Evolutionary conservation across 2,888 invertebrate species (phyloP).

Genomic region (Lasioglossum lativentre): DNA sequence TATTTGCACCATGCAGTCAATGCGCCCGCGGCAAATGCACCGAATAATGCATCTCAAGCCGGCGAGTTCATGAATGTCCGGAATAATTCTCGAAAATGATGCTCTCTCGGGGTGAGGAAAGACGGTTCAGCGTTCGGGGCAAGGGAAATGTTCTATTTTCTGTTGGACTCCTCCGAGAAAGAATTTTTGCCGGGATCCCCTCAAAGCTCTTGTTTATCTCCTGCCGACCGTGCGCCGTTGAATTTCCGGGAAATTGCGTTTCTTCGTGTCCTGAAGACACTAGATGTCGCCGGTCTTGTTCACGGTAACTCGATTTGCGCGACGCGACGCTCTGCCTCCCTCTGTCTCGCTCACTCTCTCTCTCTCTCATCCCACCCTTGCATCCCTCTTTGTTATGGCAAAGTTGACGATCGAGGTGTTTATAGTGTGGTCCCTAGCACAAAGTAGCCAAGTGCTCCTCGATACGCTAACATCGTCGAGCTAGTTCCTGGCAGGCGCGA

Average conservation of each 20-base stretch:
- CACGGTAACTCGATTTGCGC: slow-evolving; percentile 4
- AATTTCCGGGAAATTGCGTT: slow-evolving; percentile 25
- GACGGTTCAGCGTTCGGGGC: background rate
- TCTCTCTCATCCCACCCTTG: background rate
- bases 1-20: background rate
- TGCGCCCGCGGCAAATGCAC: background rate
- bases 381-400: background rate
- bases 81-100: slow-evolving; percentile 10
- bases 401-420: slow-evolving; percentile 1
- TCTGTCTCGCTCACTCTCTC: background rate
- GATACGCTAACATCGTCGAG: background rate
- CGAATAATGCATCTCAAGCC: background rate
- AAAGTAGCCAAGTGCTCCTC: background rate
- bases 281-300: slow-evolving; percentile 20
- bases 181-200: background rate
- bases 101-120: background rate
- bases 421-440: background rate
- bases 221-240: slow-evolving; percentile 1
- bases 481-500: background rate
- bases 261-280: slow-evolving; percentile 5
- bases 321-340: background rate
- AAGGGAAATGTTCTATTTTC: background rate
- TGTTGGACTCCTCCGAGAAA: background rate
- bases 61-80: background rate
- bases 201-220: slow-evolving; percentile 19